Percentiles rank a stretch among this genome's conserved stretches.
Conservation (phyloP, 2,888 invertebrate genomes). For the Archaeoteleia sp. region DNA sequence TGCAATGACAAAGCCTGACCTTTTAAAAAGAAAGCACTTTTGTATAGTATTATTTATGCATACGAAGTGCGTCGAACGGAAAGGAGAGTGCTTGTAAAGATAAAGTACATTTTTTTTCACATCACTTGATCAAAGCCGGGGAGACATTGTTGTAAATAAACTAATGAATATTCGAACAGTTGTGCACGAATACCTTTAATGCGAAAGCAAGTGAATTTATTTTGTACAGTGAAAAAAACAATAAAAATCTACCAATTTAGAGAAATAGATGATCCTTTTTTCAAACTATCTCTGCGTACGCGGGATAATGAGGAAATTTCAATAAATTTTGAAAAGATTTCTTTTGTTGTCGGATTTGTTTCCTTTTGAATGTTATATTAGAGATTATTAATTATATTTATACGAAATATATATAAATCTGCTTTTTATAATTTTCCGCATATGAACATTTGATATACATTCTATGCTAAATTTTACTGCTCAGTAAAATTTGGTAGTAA, state of each 20-base stretch:
- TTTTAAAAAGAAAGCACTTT: constrained; percentile 12
- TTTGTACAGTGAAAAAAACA: constrained; percentile 51
- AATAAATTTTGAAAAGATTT: neutral
- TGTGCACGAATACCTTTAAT: constrained; percentile 4
- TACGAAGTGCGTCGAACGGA: neutral
- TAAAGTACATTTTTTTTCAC: constrained; percentile 2
- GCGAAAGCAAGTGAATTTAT: constrained; percentile 38
- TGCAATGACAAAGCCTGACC: no score
- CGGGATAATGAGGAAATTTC: no score
- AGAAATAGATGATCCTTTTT: constrained; percentile 12
- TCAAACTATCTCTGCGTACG: no score
- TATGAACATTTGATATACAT: no score
- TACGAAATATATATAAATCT: no score
- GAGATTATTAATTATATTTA: no score
- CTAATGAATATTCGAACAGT: constrained; percentile 35
- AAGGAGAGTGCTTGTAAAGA: neutral
- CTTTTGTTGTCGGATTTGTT: no score
- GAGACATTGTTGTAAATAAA: constrained; percentile 46
- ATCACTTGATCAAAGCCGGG: constrained; percentile 5
- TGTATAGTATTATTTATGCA: constrained; percentile 47
- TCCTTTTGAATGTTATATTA: no score
- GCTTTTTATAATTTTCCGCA: no score
- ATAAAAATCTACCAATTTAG: constrained; percentile 42
- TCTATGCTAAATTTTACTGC: no score
- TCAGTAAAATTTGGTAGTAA: no score